Evolutionary conservation across 2,113 vertebrate genomes (phyloP).

Genomic region (Chionomys nivalis): DNA sequence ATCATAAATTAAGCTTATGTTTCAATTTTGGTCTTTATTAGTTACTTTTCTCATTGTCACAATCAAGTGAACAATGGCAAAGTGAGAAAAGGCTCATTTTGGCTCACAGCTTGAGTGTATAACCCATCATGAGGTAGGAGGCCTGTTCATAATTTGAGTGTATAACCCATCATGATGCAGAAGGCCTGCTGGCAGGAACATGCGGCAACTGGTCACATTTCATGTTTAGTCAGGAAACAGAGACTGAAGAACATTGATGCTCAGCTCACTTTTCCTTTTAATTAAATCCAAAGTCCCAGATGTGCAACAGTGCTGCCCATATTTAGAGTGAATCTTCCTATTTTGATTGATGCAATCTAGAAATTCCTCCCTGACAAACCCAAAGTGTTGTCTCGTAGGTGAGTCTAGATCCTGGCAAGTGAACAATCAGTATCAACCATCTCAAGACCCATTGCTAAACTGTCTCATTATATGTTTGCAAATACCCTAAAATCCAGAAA

Average conservation of each 20-base stretch:
- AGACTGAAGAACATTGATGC: background rate
- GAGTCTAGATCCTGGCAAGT: background rate
- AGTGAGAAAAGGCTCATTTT: background rate
- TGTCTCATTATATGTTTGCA: background rate
- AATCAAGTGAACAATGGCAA: background rate
- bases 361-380: background rate
- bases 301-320: background rate
- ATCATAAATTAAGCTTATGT: background rate
- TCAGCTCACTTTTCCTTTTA: background rate
- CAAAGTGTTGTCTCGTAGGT: background rate
- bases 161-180: too few species aligned
- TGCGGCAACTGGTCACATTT: too few species aligned
- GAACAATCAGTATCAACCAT: too few species aligned
- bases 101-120: too few species aligned
- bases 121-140: too few species aligned
- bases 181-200: background rate
- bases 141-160: too few species aligned
- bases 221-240: background rate
- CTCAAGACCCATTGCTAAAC: background rate
- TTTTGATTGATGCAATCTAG: background rate
- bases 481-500: background rate
- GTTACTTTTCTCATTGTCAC: background rate
- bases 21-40: background rate
- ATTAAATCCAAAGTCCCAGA: background rate
- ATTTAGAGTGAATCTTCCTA: background rate